Evolutionary conservation across 2,113 vertebrate species (phyloP), one percentile per base, ranked within the genome.

Genomic region (Tetrax tetrax): DNA sequence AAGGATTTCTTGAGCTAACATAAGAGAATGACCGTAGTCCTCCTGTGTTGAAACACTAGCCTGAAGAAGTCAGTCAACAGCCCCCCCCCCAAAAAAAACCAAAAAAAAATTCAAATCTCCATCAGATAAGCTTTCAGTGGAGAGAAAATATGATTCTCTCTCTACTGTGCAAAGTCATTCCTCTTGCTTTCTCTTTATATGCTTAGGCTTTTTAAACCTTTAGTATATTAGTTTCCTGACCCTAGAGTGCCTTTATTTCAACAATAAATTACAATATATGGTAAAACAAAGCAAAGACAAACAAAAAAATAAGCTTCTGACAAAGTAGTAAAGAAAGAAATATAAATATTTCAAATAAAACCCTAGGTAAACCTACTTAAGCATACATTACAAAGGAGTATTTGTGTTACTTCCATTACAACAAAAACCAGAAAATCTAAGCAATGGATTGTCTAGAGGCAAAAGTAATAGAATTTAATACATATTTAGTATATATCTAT

Each of bases 231-330:
- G 21, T 88, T 87, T 82, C 60, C 25, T 74, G 66, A 53, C 20
- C 83, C 41, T 18, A 75, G 29, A 29, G 28, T 77, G 81, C n/a
- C 15, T 93, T 94, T 72, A 75, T 45, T 91, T 96, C 77, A 95
- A 96, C 95, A 92, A 96, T 92, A 63, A 71, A 94, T 94, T 63
- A 84, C 82, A 54, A 65, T 72, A 56, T 16, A 93, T 90, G 91
- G 94, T 88, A 83, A 96, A 96, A 93, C 74, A 94, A 87, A 94
- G 70, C 12, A 74, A 54, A 96, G 31, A 65, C 13, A 94, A 87
- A 86, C 33, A n/a, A 0, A 10, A 76, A 91, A 94, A 74, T 71
- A 87, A 82, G 19, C 6, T 82, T 78, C 50, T 68, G 59, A 96
- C 63, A 87, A 92, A 92, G 50, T 27, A 57, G 15, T 45, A 75